Conservation (phyloP, 2,888 invertebrate genomes). For the Bruchidius siliquastri region DNA sequence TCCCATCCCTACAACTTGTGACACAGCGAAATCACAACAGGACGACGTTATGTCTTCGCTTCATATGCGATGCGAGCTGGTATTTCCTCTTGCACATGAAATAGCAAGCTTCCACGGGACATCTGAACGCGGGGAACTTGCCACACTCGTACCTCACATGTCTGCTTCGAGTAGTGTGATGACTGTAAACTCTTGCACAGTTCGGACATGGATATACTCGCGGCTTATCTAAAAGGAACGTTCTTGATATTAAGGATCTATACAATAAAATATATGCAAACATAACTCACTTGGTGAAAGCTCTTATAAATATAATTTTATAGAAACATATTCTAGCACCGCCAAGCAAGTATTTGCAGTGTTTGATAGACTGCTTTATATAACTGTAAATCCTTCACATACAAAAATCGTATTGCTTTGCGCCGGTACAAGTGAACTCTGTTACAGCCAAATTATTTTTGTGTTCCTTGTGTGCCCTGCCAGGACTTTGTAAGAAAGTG, state of each 20-base stretch:
- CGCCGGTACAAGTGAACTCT: no score
- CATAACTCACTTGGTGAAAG: neutral
- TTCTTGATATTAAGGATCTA: neutral
- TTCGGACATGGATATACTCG: constrained; percentile 4
- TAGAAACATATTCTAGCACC: no score
- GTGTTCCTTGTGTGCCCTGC: no score
- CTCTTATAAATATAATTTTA: neutral
- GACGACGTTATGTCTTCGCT: constrained; percentile 3
- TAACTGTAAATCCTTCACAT: no score
- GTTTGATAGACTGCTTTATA: no score
- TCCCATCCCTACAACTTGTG: no score
- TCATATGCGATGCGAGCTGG: constrained; percentile 17
- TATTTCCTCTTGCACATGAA: constrained; percentile 20
- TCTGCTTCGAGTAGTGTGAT: constrained; percentile 23
- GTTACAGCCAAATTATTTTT: no score
- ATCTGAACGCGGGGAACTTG: constrained; percentile 49
- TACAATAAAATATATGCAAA: neutral
- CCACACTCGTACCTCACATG: constrained; percentile 31
- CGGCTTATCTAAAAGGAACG: neutral
- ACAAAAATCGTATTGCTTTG: no score
- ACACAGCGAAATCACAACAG: neutral
- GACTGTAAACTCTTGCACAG: constrained; percentile 24
- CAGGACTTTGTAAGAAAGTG: no score
- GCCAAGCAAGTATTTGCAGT: no score
- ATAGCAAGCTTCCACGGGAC: constrained; percentile 62